A percentile compares a stretch with the other conserved stretches of the same genome.
phyloP scores from a whole-genome alignment of 2,888 invertebrate species.

The Sthenelais limicola region DNA sequence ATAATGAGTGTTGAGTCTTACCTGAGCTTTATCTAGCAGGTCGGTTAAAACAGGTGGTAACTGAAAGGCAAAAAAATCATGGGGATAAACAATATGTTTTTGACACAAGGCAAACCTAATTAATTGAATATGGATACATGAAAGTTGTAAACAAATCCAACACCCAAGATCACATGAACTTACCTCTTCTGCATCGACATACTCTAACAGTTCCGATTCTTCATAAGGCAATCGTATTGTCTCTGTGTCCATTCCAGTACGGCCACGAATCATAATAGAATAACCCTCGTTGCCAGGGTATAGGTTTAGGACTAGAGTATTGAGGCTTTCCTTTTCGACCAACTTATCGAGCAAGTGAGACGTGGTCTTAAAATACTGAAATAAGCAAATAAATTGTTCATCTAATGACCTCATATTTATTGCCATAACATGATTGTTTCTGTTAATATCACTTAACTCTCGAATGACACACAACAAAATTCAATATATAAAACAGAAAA shows the following conservation, averaged over 20 bases:
- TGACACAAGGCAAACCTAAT: too few relatives aligned
- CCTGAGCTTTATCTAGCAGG: constrained; percentile 79
- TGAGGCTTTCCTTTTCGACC: constrained; percentile 87
- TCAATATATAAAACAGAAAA: neutral
- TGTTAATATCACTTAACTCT: neutral
- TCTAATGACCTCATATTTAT: neutral
- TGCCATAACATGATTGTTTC: neutral
- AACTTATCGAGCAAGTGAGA: constrained; percentile 83
- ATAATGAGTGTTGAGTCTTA: constrained; percentile 47
- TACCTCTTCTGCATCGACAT: constrained; percentile 88
- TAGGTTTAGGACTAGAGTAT: constrained; percentile 90
- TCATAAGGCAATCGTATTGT: constrained; percentile 81
- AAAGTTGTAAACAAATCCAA: too few relatives aligned
- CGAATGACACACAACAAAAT: neutral
- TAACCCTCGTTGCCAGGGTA: constrained; percentile 95
- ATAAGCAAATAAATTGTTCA: neutral
- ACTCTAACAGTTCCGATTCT: constrained; percentile 85
- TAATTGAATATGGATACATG: too few relatives aligned
- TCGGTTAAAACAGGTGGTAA: constrained; percentile 90
- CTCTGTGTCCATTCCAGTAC: constrained; percentile 65
- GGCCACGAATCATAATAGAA: constrained; percentile 76
- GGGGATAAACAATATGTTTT: constrained; percentile 22
- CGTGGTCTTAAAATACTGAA: constrained; percentile 60
- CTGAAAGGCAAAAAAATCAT: constrained; percentile 56
- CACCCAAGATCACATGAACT: neutral